Percentiles rank a stretch among this genome's conserved stretches.
Evolutionary conservation across 1,140 invertebrate genomes (phyloP).

Genomic region (Drosophila athabasca): DNA sequence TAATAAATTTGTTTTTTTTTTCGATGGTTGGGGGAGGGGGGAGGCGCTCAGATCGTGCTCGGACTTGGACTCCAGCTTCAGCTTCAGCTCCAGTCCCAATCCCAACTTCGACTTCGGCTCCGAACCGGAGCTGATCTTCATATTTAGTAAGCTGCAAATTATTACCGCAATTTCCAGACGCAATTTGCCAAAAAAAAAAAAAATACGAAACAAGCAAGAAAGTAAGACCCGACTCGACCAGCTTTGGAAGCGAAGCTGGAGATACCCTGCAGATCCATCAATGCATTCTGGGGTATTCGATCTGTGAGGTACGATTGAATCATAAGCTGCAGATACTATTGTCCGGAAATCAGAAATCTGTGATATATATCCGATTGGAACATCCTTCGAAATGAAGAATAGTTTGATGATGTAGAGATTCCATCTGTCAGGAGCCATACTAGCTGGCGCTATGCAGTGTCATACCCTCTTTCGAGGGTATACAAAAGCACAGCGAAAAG

Average conservation of each 20-base stretch:
- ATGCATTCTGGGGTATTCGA: too few relatives aligned
- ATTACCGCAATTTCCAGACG: slow-evolving; percentile 77
- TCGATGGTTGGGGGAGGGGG: slow-evolving; percentile 9
- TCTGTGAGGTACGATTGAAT: too few relatives aligned
- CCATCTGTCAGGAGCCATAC: too few relatives aligned
- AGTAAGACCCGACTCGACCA: neutral
- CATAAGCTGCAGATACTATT: too few relatives aligned
- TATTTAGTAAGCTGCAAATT: slow-evolving; percentile 81
- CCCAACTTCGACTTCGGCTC: neutral
- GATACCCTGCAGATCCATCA: too few relatives aligned
- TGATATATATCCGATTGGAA: too few relatives aligned
- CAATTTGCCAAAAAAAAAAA: slow-evolving; percentile 74
- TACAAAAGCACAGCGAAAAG: slow-evolving; percentile 10
- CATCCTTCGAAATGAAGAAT: neutral
- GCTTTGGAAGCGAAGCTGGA: too few relatives aligned
- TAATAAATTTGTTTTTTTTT: slow-evolving; percentile 70
- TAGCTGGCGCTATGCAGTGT: too few relatives aligned
- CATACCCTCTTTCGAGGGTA: neutral
- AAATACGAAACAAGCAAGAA: slow-evolving; percentile 6
- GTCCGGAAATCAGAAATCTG: too few relatives aligned
- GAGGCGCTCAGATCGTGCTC: slow-evolving; percentile 44
- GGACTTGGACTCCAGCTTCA: slow-evolving; percentile 5
- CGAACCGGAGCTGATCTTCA: slow-evolving; percentile 69
- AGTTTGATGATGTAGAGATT: too few relatives aligned
- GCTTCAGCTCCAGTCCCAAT: too few relatives aligned